Evolutionary conservation across 1,140 invertebrate genomes (phyloP).

Genomic region (Monochamus saltuarius): DNA sequence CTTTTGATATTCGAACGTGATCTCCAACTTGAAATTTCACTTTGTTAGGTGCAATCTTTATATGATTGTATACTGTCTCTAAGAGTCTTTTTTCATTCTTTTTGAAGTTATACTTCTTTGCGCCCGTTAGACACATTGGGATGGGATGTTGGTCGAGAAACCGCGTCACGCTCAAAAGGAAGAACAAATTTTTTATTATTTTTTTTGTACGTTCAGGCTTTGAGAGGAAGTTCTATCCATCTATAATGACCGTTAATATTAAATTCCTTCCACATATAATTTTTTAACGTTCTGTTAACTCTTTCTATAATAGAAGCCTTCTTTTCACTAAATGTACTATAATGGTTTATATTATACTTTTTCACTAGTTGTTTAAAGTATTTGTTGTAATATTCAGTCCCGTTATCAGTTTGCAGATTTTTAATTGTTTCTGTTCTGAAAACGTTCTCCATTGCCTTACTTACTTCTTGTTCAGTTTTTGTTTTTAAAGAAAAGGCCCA

Average conservation of each 20-base stretch:
- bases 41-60: slow-evolving; percentile 12
- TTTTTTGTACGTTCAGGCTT: too few species aligned
- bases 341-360: slow-evolving; percentile 35
- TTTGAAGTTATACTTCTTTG: too few species aligned
- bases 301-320: too few species aligned
- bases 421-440: slow-evolving; percentile 24
- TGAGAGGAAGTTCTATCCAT: too few species aligned
- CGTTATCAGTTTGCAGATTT: slow-evolving; percentile 43
- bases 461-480: slow-evolving; percentile 37
- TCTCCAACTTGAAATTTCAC: too few species aligned
- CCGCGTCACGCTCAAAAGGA: too few species aligned
- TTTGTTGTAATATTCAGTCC: slow-evolving; percentile 41
- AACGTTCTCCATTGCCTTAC: slow-evolving; percentile 27
- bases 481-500: slow-evolving; percentile 37
- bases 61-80: slow-evolving; percentile 21
- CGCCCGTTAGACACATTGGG: slow-evolving; percentile 16
- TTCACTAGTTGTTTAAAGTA: slow-evolving; percentile 16
- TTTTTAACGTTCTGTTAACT: too few species aligned
- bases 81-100: slow-evolving; percentile 19
- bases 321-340: slow-evolving; percentile 46
- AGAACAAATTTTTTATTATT: too few species aligned
- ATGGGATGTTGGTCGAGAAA: too few species aligned
- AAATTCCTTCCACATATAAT: too few species aligned
- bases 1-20: slow-evolving; percentile 21
- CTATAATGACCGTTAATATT: too few species aligned